phyloP scores from a whole-genome alignment of 2,888 invertebrate genomes.

The Quadroppia sp. region DNA sequence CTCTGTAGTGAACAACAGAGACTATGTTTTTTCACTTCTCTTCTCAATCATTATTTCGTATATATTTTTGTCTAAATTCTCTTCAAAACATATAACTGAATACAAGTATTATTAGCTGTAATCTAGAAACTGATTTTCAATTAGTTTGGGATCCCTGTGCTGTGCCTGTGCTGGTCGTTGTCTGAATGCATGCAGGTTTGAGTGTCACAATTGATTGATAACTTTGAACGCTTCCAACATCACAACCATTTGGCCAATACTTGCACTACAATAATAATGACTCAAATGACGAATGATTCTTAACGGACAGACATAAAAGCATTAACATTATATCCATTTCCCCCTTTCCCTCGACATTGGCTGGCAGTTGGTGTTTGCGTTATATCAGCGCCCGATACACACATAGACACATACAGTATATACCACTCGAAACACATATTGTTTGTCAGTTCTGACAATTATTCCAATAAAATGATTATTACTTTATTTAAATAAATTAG shows the following conservation, averaged over 20 bases:
- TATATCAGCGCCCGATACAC: background rate
- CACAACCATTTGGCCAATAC: background rate
- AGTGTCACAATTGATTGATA: slow-evolving; percentile 26
- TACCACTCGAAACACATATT: no score
- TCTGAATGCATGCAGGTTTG: slow-evolving; percentile 28
- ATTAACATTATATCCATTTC: slow-evolving; percentile 30
- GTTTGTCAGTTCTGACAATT: background rate
- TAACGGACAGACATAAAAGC: slow-evolving; percentile 31
- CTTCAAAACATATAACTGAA: background rate
- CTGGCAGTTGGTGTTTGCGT: background rate
- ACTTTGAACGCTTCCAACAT: slow-evolving; percentile 12
- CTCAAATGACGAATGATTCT: slow-evolving; percentile 33
- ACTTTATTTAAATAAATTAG: slow-evolving; percentile 6
- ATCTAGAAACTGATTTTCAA: slow-evolving; percentile 28
- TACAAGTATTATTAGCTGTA: slow-evolving; percentile 15
- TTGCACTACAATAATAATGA: slow-evolving; percentile 22
- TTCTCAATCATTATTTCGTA: background rate
- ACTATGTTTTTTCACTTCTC: background rate
- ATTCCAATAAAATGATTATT: slow-evolving; percentile 4
- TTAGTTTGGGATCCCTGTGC: slow-evolving; percentile 11
- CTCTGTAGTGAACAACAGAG: no score
- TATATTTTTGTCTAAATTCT: background rate
- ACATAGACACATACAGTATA: background rate
- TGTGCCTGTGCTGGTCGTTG: background rate
- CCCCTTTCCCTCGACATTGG: background rate